phyloP scores from a whole-genome alignment of 2,113 vertebrate species.

The Hylia prasina region DNA sequence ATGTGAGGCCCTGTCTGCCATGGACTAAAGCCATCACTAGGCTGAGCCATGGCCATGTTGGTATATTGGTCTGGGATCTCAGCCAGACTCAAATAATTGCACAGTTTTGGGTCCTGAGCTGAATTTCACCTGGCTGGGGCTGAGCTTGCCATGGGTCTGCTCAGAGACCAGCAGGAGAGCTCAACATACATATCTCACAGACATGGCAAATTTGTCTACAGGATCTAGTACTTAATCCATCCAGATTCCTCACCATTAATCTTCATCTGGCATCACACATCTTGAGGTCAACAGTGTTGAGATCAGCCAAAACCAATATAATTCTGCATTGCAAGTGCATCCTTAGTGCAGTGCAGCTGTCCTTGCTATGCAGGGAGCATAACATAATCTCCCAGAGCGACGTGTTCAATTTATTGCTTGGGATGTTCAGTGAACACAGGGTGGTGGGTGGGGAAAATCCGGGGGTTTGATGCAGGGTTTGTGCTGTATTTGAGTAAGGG shows the following conservation, averaged over 20 bases:
- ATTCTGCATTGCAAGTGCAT: neutral
- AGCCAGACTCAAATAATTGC: neutral
- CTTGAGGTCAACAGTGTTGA: slow-evolving; percentile 23
- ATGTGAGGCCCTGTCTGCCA: neutral
- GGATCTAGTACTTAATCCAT: neutral
- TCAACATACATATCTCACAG: neutral
- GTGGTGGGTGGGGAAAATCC: slow-evolving; percentile 20
- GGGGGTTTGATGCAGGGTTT: slow-evolving; percentile 35
- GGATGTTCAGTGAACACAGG: neutral
- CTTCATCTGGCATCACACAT: slow-evolving; percentile 7
- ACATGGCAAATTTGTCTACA: neutral
- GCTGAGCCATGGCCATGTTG: neutral
- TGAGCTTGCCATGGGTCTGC: neutral
- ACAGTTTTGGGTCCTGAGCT: neutral
- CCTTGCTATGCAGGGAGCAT: slow-evolving; percentile 52
- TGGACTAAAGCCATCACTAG: neutral
- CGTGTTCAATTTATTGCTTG: slow-evolving; percentile 28
- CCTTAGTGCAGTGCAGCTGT: slow-evolving; percentile 43
- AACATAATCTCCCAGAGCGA: neutral
- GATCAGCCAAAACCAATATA: slow-evolving; percentile 59
- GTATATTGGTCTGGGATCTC: neutral
- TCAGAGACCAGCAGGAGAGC: neutral
- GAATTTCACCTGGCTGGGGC: neutral
- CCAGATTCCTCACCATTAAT: neutral
- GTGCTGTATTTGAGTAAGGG: slow-evolving; percentile 4